A percentile compares a stretch with the other conserved stretches of the same genome.
Evolutionary conservation across 2,888 invertebrate species (phyloP).

Genomic region (Diaprepes abbreviatus): DNA sequence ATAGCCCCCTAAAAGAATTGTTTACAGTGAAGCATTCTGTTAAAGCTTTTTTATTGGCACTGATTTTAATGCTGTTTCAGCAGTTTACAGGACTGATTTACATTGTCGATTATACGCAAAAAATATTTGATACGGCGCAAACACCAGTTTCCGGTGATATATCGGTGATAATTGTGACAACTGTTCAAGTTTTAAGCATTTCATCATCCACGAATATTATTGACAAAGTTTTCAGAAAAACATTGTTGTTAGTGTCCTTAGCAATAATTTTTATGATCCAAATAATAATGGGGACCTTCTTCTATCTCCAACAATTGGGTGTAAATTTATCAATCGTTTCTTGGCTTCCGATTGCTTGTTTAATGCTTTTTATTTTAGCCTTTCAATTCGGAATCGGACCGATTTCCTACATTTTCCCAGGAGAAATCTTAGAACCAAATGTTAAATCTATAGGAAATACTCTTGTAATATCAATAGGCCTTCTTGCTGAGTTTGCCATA

Average conservation of each 20-base stretch:
- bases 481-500: slow-evolving; percentile 48
- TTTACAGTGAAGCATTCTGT: slow-evolving; percentile 41
- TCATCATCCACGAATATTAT: slow-evolving; percentile 79
- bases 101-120: slow-evolving; percentile 81
- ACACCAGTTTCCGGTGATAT: slow-evolving; percentile 70
- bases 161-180: slow-evolving; percentile 82
- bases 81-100: slow-evolving; percentile 77
- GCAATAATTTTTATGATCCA: slow-evolving; percentile 74
- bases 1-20: slow-evolving; percentile 39
- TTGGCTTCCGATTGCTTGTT: slow-evolving; percentile 79
- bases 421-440: slow-evolving; percentile 84
- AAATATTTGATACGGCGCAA: slow-evolving; percentile 73
- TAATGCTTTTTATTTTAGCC: slow-evolving; percentile 79
- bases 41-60: slow-evolving; percentile 64
- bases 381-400: slow-evolving; percentile 82
- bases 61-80: slow-evolving; percentile 61
- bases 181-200: slow-evolving; percentile 81
- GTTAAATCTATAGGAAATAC: slow-evolving; percentile 77
- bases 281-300: slow-evolving; percentile 53
- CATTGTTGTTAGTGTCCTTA: slow-evolving; percentile 79
- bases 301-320: slow-evolving; percentile 46
- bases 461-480: slow-evolving; percentile 43
- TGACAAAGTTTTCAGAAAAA: slow-evolving; percentile 81
- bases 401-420: slow-evolving; percentile 84
- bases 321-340: slow-evolving; percentile 64